Evolutionary conservation across 1,140 invertebrate species (phyloP).

Genomic region (Lasioglossum albipes): DNA sequence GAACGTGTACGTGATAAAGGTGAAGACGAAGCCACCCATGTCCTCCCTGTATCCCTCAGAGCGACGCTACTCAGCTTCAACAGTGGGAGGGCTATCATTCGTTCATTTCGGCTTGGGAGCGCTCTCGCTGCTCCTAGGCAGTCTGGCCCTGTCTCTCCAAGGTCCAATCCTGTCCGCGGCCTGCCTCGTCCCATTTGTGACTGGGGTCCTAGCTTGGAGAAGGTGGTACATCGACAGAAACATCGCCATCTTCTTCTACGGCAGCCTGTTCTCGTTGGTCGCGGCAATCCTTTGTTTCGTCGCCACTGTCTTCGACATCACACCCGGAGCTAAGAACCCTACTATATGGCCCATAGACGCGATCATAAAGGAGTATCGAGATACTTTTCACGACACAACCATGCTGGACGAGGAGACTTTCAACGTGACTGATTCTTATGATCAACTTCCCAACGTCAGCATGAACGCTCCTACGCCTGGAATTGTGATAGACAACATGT

Average conservation of each 20-base stretch:
- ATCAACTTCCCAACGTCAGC: background rate
- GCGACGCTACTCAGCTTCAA: constrained; percentile 84
- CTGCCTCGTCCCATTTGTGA: constrained; percentile 79
- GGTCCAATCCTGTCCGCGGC: constrained; percentile 80
- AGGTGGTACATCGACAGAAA: constrained; percentile 85
- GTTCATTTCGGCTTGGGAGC: constrained; percentile 82
- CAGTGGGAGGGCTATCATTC: constrained; percentile 83
- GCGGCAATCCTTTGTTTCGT: constrained; percentile 61
- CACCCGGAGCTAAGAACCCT: constrained; percentile 32
- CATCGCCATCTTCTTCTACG: constrained; percentile 82
- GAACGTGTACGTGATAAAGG: constrained; percentile 84
- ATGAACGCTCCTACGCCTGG: constrained; percentile 1
- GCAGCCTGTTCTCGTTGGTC: constrained; percentile 61
- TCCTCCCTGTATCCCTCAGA: constrained; percentile 83
- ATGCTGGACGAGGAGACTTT: background rate
- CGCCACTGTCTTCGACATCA: constrained; percentile 62
- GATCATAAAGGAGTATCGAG: constrained; percentile 17
- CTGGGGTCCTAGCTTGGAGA: constrained; percentile 82
- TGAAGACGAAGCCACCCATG: constrained; percentile 82
- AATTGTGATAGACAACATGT: constrained; percentile 30
- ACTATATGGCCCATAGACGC: constrained; percentile 44
- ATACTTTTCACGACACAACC: constrained; percentile 6
- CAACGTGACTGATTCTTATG: background rate
- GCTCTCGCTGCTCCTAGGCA: constrained; percentile 80
- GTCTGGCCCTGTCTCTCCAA: constrained; percentile 76